Evolutionary conservation across 2,888 invertebrate genomes (phyloP).

Genomic region (Hypomecis atomaria): DNA sequence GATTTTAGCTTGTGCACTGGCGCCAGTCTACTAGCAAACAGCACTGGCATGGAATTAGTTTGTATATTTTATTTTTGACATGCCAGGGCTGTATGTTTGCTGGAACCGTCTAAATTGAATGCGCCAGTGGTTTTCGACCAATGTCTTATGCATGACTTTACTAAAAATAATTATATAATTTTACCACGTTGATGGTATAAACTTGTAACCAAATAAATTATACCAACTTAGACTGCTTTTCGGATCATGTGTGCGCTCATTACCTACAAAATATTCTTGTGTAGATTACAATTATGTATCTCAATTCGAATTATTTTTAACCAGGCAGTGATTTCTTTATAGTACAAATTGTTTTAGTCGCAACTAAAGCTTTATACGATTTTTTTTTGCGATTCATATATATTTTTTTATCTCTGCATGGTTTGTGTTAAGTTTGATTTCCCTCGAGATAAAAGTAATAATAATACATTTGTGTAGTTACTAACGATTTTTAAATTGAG

Average conservation of each 20-base stretch:
- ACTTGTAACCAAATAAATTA: too few relatives aligned
- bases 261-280: not conserved
- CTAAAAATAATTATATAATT: not conserved
- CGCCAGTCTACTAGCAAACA: not conserved
- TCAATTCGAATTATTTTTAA: conserved; percentile 52
- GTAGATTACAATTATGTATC: conserved; percentile 14
- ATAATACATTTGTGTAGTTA: conserved; percentile 12
- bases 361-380: conserved; percentile 60
- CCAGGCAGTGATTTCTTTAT: conserved; percentile 66
- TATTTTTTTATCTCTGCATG: conserved; percentile 51
- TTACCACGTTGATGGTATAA: too few relatives aligned
- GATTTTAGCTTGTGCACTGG: conserved; percentile 2
- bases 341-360: conserved; percentile 80
- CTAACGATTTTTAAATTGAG: conserved; percentile 16
- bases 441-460: conserved; percentile 21
- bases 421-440: conserved; percentile 56
- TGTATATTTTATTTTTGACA: not conserved
- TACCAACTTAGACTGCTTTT: not conserved
- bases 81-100: not conserved
- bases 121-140: not conserved
- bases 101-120: conserved; percentile 3
- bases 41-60: not conserved
- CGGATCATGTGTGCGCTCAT: not conserved
- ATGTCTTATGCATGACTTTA: not conserved
- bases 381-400: conserved; percentile 60